These are phyloP conservation scores for Acleris sparsana DNA, from an alignment of 2,888 invertebrate genomes.

Conservation along the genomic window DNA sequence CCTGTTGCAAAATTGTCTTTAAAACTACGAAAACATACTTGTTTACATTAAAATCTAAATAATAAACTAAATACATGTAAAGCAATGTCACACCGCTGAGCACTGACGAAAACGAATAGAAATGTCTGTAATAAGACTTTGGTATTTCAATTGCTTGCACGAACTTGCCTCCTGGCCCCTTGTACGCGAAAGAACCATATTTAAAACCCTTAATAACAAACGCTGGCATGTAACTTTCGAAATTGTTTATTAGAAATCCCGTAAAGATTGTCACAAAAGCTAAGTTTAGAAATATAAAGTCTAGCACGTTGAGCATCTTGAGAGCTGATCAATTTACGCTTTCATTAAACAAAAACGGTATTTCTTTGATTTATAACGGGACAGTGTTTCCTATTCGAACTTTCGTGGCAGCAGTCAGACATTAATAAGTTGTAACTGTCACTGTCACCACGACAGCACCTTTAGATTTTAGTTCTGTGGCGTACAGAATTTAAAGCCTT, in stretches of 20 bases:
- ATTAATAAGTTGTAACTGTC: too few species aligned
- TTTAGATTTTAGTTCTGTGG: too few species aligned
- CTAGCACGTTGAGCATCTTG: slow-evolving; percentile 69
- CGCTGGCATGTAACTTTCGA: slow-evolving; percentile 86
- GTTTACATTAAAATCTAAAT: slow-evolving; percentile 74
- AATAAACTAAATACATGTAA: slow-evolving; percentile 79
- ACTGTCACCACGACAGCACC: too few species aligned
- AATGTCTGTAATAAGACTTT: slow-evolving; percentile 92
- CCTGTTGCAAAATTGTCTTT: slow-evolving; percentile 70
- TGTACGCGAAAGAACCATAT: slow-evolving; percentile 89
- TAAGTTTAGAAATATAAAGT: slow-evolving; percentile 70
- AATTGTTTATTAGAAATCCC: slow-evolving; percentile 85
- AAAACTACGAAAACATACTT: slow-evolving; percentile 73
- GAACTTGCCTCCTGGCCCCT: slow-evolving; percentile 74
- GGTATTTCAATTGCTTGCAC: slow-evolving; percentile 86
- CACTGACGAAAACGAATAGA: slow-evolving; percentile 88
- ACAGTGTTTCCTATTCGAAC: not conserved
- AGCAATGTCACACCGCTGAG: slow-evolving; percentile 77
- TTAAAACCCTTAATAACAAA: slow-evolving; percentile 86
- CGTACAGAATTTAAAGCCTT: too few species aligned
- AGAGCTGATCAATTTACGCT: not conserved
- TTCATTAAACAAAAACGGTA: not conserved
- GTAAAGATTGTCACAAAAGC: slow-evolving; percentile 77
- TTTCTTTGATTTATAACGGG: slow-evolving; percentile 18
- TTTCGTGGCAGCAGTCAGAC: not conserved